phyloP scores from a whole-genome alignment of 1,140 invertebrate genomes.

The Leptopilina boulardi region DNA sequence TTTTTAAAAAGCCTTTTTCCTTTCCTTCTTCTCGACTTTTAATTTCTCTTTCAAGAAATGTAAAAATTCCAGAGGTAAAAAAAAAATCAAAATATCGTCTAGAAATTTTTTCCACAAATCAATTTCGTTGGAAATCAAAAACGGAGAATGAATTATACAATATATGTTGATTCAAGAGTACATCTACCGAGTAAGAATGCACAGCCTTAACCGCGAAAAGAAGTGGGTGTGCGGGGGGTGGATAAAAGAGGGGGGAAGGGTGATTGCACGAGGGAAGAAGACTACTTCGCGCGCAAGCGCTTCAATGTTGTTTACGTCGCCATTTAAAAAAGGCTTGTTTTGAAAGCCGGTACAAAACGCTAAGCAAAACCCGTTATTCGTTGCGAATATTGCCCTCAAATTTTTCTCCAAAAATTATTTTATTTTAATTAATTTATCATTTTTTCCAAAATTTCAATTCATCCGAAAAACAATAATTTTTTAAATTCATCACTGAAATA shows the following conservation, averaged over 20 bases:
- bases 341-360: conserved; percentile 45
- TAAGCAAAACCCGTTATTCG: conserved; percentile 26
- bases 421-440: neutral
- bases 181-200: conserved; percentile 5
- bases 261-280: conserved; percentile 39
- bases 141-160: neutral
- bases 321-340: conserved; percentile 55
- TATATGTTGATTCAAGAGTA: neutral
- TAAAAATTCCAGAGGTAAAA: too few relatives aligned
- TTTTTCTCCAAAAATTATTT: too few relatives aligned
- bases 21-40: neutral
- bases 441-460: too few relatives aligned
- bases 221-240: conserved; percentile 30
- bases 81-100: too few relatives aligned
- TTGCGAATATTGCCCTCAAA: too few relatives aligned
- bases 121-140: too few relatives aligned
- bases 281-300: conserved; percentile 65
- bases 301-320: conserved; percentile 69
- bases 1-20: neutral
- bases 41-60: neutral
- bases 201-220: conserved; percentile 26
- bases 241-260: conserved; percentile 35
- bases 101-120: too few relatives aligned
- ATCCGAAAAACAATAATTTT: too few relatives aligned
- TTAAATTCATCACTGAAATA: too few relatives aligned